These are phyloP conservation scores for Bactericera cockerelli DNA, from an alignment of 1,140 invertebrate genomes.

Conservation along the genomic window DNA sequence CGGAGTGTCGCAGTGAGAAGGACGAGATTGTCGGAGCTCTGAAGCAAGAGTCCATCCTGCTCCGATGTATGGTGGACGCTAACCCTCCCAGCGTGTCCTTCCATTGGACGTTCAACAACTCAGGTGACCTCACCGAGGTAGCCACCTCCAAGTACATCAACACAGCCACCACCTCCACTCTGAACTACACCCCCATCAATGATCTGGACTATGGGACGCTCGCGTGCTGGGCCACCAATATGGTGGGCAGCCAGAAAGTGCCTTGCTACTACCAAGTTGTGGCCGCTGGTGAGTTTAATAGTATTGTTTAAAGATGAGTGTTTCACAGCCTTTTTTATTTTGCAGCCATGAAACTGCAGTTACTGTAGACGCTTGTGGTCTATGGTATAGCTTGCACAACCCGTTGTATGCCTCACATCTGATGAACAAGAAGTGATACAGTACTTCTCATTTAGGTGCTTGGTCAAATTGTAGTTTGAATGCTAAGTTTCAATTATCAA, in stretches of 20 bases:
- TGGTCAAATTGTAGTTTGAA: too few relatives aligned
- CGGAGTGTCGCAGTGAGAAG: conserved; percentile 51
- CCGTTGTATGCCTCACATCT: too few relatives aligned
- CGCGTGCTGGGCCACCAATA: conserved; percentile 67
- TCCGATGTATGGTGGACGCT: conserved; percentile 70
- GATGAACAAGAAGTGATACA: too few relatives aligned
- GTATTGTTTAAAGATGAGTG: too few relatives aligned
- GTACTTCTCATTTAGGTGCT: too few relatives aligned
- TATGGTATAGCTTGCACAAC: too few relatives aligned
- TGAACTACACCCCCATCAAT: conserved; percentile 68
- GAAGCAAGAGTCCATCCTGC: conserved; percentile 64
- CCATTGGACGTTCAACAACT: conserved; percentile 80
- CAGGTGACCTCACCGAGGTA: conserved; percentile 61
- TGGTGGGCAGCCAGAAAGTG: conserved; percentile 59
- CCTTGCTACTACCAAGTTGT: conserved; percentile 74
- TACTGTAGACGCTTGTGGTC: too few relatives aligned
- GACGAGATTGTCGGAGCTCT: conserved; percentile 66
- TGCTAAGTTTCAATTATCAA: too few relatives aligned
- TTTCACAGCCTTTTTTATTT: too few relatives aligned
- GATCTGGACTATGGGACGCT: conserved; percentile 79
- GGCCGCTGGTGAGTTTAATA: conserved; percentile 47
- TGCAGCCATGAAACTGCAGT: too few relatives aligned
- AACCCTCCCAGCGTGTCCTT: conserved; percentile 64
- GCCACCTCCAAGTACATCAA: conserved; percentile 40
- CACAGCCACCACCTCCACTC: conserved; percentile 45